These are phyloP conservation scores for Philypnodon macrostomus DNA, from an alignment of 2,797 vertebrate genomes.

Conservation along the genomic window DNA sequence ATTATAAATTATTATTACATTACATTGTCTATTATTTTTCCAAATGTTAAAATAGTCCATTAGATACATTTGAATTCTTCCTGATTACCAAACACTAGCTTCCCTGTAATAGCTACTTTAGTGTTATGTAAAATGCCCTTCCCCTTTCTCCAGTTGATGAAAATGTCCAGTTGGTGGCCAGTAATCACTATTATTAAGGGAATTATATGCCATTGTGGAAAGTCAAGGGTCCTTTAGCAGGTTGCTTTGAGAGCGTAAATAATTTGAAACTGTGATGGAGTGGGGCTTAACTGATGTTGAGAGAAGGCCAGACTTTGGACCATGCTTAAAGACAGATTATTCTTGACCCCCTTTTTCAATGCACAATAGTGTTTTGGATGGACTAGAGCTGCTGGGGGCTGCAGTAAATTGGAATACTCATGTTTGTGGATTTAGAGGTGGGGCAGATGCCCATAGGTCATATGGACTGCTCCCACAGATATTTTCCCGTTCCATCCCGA, in stretches of 20 bases:
- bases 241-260: not conserved
- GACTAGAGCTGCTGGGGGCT: not conserved
- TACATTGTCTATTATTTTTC: too few species aligned
- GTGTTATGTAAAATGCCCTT: not conserved
- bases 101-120: not conserved
- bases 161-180: constrained; percentile 24
- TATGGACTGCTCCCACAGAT: too few species aligned
- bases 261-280: constrained; percentile 6
- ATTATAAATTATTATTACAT: too few species aligned
- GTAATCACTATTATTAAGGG: constrained; percentile 15
- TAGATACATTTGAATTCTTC: too few species aligned
- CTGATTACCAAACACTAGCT: not conserved
- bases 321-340: not conserved
- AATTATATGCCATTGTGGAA: constrained; percentile 20
- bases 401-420: too few species aligned
- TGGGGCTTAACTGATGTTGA: not conserved
- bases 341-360: not conserved
- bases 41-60: too few species aligned
- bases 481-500: too few species aligned
- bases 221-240: constrained; percentile 4
- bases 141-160: not conserved
- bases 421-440: too few species aligned
- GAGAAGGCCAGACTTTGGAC: not conserved
- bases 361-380: not conserved
- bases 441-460: too few species aligned